A percentile compares a stretch with the other conserved stretches of the same genome.
These are phyloP conservation scores for Indicator indicator DNA, from an alignment of 2,113 vertebrate species.

Conservation along the genomic window DNA sequence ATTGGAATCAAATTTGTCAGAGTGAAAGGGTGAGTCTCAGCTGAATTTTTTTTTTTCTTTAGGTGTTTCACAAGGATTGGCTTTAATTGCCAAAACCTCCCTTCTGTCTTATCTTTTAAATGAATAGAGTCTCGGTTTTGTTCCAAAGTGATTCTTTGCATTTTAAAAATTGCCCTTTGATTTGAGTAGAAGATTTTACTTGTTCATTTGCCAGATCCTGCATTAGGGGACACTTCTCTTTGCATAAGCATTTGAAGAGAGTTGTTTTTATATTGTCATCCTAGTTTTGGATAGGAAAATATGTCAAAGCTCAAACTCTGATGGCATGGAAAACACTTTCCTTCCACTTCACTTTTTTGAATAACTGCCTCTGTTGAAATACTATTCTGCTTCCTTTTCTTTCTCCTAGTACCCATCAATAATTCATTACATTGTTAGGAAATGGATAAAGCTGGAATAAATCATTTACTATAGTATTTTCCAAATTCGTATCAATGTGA, in stretches of 20 bases:
- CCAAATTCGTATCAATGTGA: conserved; percentile 4
- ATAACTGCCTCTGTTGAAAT: conserved; percentile 27
- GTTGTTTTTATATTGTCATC: conserved; percentile 40
- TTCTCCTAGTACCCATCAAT: conserved; percentile 48
- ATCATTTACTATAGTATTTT: conserved; percentile 45
- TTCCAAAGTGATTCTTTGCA: background rate
- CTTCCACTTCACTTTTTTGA: conserved; percentile 36
- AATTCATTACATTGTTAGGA: conserved; percentile 61
- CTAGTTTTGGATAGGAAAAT: conserved; percentile 57
- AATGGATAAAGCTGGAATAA: conserved; percentile 53
- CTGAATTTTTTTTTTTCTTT: background rate
- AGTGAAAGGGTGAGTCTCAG: background rate
- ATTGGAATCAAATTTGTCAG: background rate
- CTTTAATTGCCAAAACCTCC: background rate
- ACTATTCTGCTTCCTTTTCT: conserved; percentile 9
- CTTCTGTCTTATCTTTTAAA: background rate
- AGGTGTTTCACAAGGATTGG: background rate
- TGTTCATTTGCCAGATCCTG: background rate
- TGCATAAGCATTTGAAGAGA: conserved; percentile 5
- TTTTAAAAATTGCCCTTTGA: background rate
- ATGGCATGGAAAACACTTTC: conserved; percentile 41
- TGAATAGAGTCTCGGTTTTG: background rate
- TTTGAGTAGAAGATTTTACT: background rate
- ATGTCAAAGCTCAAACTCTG: conserved; percentile 37
- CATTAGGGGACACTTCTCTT: background rate